Conservation (phyloP, 2,888 invertebrate species). For the Clivina fossor region DNA sequence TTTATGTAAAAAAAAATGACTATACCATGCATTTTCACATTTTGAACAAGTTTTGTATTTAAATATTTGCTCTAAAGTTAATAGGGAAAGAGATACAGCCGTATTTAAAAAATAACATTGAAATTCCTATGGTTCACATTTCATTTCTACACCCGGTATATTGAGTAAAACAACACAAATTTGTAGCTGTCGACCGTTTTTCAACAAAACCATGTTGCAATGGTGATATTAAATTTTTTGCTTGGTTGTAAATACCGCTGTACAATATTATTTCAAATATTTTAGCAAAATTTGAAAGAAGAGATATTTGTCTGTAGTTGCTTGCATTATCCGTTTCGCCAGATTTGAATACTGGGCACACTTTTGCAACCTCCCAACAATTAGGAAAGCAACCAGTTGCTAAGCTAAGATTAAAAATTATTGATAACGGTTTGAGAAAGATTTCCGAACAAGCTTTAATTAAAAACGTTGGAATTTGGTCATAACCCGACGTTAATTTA, state of each 20-base stretch:
- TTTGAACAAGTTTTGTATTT: too few species aligned
- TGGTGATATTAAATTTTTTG: constrained; percentile 1
- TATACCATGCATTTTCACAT: too few species aligned
- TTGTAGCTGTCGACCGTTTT: constrained; percentile 32
- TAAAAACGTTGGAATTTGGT: background rate
- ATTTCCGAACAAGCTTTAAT: constrained; percentile 4
- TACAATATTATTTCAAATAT: constrained; percentile 37
- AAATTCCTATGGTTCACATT: too few species aligned
- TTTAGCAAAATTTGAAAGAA: constrained; percentile 35
- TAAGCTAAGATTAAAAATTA: background rate
- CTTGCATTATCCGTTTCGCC: constrained; percentile 24
- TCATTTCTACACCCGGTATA: too few species aligned
- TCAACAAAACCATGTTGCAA: constrained; percentile 35
- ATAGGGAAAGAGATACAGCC: too few species aligned
- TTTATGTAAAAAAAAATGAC: too few species aligned
- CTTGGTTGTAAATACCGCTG: constrained; percentile 27
- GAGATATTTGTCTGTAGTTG: constrained; percentile 36
- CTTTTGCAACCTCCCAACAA: background rate
- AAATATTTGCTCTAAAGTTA: too few species aligned
- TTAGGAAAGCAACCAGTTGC: background rate
- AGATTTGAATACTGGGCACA: constrained; percentile 33
- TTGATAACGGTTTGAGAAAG: background rate
- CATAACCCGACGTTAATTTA: too few species aligned
- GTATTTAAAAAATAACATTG: too few species aligned
- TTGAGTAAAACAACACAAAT: constrained; percentile 28